Evolutionary conservation across 2,888 invertebrate genomes (phyloP).

Genomic region (Cyrtodaria siliqua): DNA sequence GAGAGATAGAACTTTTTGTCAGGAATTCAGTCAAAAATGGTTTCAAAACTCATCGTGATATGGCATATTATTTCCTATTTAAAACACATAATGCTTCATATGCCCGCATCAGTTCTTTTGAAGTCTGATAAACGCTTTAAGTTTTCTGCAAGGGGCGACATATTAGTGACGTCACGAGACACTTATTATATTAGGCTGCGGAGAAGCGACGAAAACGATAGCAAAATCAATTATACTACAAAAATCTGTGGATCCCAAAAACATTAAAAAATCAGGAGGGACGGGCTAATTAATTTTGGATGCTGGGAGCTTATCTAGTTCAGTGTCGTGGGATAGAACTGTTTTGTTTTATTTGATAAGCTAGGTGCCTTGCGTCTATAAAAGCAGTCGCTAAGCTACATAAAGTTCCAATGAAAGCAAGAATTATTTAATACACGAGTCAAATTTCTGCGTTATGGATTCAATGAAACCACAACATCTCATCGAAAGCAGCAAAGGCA

Average conservation of each 20-base stretch:
- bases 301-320: not conserved
- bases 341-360: too few relatives aligned
- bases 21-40: conserved; percentile 25
- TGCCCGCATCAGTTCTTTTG: conserved; percentile 32
- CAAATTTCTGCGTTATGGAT: too few relatives aligned
- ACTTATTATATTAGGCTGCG: conserved; percentile 23
- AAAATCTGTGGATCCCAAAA: conserved; percentile 37
- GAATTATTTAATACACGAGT: too few relatives aligned
- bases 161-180: conserved; percentile 43
- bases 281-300: not conserved
- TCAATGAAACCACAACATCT: too few relatives aligned
- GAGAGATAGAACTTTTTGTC: conserved; percentile 28
- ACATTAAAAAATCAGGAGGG: not conserved
- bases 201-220: conserved; percentile 41
- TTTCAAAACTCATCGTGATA: conserved; percentile 34
- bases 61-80: conserved; percentile 48
- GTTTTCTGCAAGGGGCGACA: conserved; percentile 34
- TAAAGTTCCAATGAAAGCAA: too few relatives aligned
- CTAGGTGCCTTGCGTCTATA: conserved; percentile 17
- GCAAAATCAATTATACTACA: conserved; percentile 27
- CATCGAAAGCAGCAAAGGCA: too few relatives aligned
- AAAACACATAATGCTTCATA: conserved; percentile 42
- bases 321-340: too few relatives aligned
- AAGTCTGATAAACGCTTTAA: conserved; percentile 14
- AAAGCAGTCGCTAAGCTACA: conserved; percentile 5